Evolutionary conservation across 2,888 invertebrate genomes (phyloP).

Genomic region (Electrophaes corylata): DNA sequence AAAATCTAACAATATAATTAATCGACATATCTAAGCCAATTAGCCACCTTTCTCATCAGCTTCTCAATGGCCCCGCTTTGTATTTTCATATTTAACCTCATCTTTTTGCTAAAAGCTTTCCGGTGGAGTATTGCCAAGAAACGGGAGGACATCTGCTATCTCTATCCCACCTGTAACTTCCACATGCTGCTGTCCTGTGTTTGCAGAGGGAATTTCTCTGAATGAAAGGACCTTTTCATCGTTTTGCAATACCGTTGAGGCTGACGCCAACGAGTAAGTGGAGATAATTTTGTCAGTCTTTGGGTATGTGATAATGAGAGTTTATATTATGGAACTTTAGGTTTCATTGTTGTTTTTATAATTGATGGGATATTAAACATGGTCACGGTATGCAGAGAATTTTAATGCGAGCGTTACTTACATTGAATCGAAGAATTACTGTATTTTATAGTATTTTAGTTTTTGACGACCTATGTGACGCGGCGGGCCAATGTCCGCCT

Average conservation of each 20-base stretch:
- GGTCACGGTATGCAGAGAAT: slow-evolving; percentile 15
- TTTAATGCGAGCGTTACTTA: slow-evolving; percentile 8
- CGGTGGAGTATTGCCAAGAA: slow-evolving; percentile 83
- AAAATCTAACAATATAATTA: slow-evolving; percentile 17
- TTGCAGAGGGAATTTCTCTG: slow-evolving; percentile 69
- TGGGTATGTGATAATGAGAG: slow-evolving; percentile 32
- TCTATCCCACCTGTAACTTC: slow-evolving; percentile 40
- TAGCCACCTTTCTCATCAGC: slow-evolving; percentile 59
- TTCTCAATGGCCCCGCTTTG: slow-evolving; percentile 75
- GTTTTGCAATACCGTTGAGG: slow-evolving; percentile 75
- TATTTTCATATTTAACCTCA: slow-evolving; percentile 67
- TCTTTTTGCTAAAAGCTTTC: slow-evolving; percentile 79
- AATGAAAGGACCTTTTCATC: slow-evolving; percentile 76
- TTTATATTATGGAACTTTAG: slow-evolving; percentile 18
- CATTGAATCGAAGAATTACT: not conserved
- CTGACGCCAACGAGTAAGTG: slow-evolving; percentile 73
- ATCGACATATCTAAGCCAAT: slow-evolving; percentile 64
- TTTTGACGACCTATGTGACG: too few relatives aligned
- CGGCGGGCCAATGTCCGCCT: too few relatives aligned
- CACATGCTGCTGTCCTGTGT: slow-evolving; percentile 56
- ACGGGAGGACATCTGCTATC: slow-evolving; percentile 62
- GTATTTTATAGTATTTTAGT: not conserved
- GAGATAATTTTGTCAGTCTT: slow-evolving; percentile 70
- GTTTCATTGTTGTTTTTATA: slow-evolving; percentile 26
- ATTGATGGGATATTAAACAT: slow-evolving; percentile 25